Conservation (phyloP, 2,797 vertebrate genomes). For the Centropyge bicolor region DNA sequence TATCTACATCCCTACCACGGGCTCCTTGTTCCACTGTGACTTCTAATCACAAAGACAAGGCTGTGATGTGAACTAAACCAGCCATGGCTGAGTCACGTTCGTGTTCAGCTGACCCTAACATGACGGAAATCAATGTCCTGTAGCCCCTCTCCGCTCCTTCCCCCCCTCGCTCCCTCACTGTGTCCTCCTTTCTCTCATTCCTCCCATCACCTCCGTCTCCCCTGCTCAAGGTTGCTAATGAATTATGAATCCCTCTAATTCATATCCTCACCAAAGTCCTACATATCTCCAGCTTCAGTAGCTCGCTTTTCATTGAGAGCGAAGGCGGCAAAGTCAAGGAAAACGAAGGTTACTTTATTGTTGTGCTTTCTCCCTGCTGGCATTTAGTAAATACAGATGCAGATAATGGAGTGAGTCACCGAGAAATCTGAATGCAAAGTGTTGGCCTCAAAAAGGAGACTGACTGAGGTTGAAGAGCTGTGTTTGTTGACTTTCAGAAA, state of each 20-base stretch:
- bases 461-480: background rate
- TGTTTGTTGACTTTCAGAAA: conserved; percentile 25
- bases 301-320: conserved; percentile 3
- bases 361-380: conserved; percentile 22
- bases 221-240: conserved; percentile 64
- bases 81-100: conserved; percentile 33
- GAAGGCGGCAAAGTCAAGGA: conserved; percentile 8
- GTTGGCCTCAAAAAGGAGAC: conserved; percentile 21
- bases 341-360: conserved; percentile 49
- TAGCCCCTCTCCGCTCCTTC: background rate
- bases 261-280: conserved; percentile 42
- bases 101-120: conserved; percentile 51
- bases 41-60: conserved; percentile 46
- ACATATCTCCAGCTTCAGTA: conserved; percentile 19
- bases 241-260: conserved; percentile 66
- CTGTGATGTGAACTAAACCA: conserved; percentile 36
- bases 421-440: conserved; percentile 28
- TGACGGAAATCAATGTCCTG: conserved; percentile 56
- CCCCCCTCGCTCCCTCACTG: conserved; percentile 1
- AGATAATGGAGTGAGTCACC: conserved; percentile 47
- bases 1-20: conserved; percentile 14
- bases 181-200: conserved; percentile 16
- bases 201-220: conserved; percentile 27
- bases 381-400: conserved; percentile 38
- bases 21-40: conserved; percentile 36